These are phyloP conservation scores for Littorina saxatilis DNA, from an alignment of 1,140 invertebrate genomes.

Conservation along the genomic window DNA sequence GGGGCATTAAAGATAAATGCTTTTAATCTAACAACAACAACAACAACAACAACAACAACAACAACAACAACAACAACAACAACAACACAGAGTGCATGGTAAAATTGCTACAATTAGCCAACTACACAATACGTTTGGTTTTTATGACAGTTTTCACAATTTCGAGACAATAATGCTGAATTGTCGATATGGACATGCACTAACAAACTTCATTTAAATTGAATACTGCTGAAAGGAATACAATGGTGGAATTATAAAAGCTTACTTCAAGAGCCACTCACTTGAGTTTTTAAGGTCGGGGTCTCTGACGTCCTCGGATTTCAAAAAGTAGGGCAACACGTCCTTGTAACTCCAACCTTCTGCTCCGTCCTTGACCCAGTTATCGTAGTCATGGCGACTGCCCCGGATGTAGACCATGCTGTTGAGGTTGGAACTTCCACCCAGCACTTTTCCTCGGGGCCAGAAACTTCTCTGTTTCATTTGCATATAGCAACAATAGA, in stretches of 20 bases:
- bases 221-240: no score
- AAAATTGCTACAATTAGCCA: no score
- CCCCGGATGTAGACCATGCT: slow-evolving; percentile 79
- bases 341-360: slow-evolving; percentile 92
- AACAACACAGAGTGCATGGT: no score
- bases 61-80: no score
- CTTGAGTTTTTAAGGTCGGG: slow-evolving; percentile 16
- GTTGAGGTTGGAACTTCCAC: slow-evolving; percentile 31
- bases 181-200: no score
- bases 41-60: no score
- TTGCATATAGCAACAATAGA: background rate
- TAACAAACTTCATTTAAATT: no score
- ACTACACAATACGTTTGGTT: no score
- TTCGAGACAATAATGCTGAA: no score
- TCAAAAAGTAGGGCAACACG: slow-evolving; percentile 92
- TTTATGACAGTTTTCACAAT: no score
- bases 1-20: no score
- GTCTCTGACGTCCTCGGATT: slow-evolving; percentile 77
- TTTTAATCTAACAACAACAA: no score
- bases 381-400: slow-evolving; percentile 92
- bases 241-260: background rate
- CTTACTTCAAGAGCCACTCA: background rate
- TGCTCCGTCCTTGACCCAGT: slow-evolving; percentile 92
- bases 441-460: slow-evolving; percentile 42
- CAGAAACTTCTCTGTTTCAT: slow-evolving; percentile 26